Evolutionary conservation across 2,888 invertebrate species (phyloP), one percentile per base, ranked within the genome.

Genomic region (Gryllus longicercus): DNA sequence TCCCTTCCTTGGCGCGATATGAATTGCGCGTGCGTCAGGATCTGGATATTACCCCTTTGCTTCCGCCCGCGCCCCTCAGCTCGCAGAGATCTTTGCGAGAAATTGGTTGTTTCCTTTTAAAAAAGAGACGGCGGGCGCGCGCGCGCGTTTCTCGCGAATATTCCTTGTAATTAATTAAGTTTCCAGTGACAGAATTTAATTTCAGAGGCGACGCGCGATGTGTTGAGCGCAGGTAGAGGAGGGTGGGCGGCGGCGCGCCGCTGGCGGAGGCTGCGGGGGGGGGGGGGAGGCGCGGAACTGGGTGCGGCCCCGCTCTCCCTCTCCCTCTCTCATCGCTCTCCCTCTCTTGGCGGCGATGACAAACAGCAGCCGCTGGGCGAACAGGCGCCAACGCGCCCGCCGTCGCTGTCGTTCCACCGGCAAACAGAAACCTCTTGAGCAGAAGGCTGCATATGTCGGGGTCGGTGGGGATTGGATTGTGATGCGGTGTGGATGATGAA

Each of bases 161-260:
- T 63, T 63, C 63, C 63, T n/a, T 18, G 63, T 63, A 63, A 63
- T 63, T 63, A 63, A 63, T 63, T 63, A 63, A 63, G 16, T 63
- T 63, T 63, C 63, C 63, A 63, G 63, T 63, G 63, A 63, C 63
- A 63, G 63, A 63, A 63, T 63, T 63, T 63, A 63, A 63, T 63
- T 63, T 63, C 63, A 63, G 63, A 63, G 63, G 63, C n/a, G 63
- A 18, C 14, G 63, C 16, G n/a, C n/a, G 63, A 14, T 18, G 63
- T 63, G 63, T 63, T 5, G 63, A n/a, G n/a, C n/a, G 63, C 63
- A 63, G 63, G 63, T 63, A 63, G n/a, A 14, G n/a, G 16, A n/a
- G n/a, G 63, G 16, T 14, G 14, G 63, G 16, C 12, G 8, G 16
- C 16, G 5, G n/a, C 16, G 63, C n/a, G 11, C 63, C 14, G 63